A percentile compares a stretch with the other conserved stretches of the same genome.
Evolutionary conservation across 2,888 invertebrate species (phyloP).

Genomic region (Lymantria dispar): DNA sequence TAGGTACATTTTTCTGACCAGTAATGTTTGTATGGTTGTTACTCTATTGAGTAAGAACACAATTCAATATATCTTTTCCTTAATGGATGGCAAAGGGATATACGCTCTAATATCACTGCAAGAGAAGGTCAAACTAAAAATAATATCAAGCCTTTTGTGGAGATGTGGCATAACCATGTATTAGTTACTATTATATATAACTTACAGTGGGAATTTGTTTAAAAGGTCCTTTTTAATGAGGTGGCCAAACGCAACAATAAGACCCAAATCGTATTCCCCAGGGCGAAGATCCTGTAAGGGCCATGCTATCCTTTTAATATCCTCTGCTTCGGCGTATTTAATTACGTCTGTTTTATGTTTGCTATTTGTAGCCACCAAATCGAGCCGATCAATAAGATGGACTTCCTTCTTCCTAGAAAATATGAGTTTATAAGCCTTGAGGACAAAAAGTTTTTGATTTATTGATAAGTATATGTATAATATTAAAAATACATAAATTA

Average conservation of each 20-base stretch:
- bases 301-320: conserved; percentile 86
- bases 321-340: conserved; percentile 84
- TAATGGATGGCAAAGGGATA: no score
- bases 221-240: conserved; percentile 91
- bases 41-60: no score
- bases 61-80: no score
- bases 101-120: no score
- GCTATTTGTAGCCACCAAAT: conserved; percentile 87
- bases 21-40: no score
- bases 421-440: background rate
- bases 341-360: conserved; percentile 84
- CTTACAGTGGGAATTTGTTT: conserved; percentile 91
- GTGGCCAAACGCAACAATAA: conserved; percentile 97
- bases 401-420: conserved; percentile 75
- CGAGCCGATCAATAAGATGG: conserved; percentile 76
- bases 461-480: background rate
- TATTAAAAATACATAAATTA: background rate
- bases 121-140: no score
- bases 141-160: no score
- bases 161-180: no score
- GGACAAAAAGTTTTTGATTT: background rate
- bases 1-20: no score
- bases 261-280: conserved; percentile 89
- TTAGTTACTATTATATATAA: conserved; percentile 26
- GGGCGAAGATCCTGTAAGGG: conserved; percentile 70